Evolutionary conservation across 1,140 invertebrate genomes (phyloP), one percentile per base, ranked within the genome.

Genomic region (Pseudomyrmex dendroicus): DNA sequence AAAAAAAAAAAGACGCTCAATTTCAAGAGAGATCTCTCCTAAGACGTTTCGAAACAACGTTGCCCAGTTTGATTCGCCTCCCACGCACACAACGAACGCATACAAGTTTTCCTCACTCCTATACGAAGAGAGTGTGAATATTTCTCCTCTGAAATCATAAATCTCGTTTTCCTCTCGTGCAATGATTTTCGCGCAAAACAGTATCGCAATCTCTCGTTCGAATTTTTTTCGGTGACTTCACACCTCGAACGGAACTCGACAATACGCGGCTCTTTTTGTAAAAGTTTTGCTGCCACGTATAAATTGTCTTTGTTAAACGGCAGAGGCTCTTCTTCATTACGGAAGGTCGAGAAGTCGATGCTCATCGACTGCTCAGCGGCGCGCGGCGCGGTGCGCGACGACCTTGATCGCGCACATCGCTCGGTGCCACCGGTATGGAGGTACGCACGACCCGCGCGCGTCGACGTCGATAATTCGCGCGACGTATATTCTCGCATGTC

Each of bases 391-490:
- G 57, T 77, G 85, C 85, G 74, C 63, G 50, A 77, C 83, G 87
- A 88, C 87, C 87, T 88, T 88, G 87, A 88, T 88, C 87, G 87
- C 52, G 20, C 62, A 82, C 76, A 25, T 78, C 76, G 64, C 76
- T 59, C 76, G 52, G 52, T 20, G 76, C 20, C 74, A 80, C 76
- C 80, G 62, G 57, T 87, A 83, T 86, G 86, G 73, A 82, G 77
- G 66, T 85, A 83, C 57, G 86, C 86, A 77, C 86, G 77, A 82
- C 68, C 67, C 73, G 86, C 86, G 83, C 83, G 83, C 86, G 86
- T 89, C 86, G 84, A 88, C 86, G 86, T 89, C 87, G 87, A 89
- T 89, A 89, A 89, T 89, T 89, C 87, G 73, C 85, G 77, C 85
- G 77, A 82, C 84, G 78, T 85, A 72, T 59, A 73, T 85, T 85